A percentile compares a stretch with the other conserved stretches of the same genome.
phyloP scores from a whole-genome alignment of 2,888 invertebrate genomes.

The Drosophila hamatofila region DNA sequence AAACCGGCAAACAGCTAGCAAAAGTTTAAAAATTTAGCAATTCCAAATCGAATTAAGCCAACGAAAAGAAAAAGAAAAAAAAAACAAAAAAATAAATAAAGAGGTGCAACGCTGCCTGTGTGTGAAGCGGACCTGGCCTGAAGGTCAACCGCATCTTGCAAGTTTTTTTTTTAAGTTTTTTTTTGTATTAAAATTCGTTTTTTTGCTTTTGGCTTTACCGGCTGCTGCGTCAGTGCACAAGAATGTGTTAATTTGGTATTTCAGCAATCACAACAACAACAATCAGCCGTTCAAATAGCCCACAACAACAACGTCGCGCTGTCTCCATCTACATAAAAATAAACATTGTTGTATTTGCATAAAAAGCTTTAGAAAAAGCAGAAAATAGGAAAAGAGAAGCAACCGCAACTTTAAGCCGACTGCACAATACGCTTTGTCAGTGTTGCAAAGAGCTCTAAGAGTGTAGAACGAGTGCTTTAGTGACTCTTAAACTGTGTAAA shows the following conservation, averaged over 20 bases:
- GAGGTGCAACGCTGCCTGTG: slow-evolving; percentile 8
- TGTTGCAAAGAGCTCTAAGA: not conserved
- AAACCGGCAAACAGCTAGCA: slow-evolving; percentile 25
- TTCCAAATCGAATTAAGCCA: slow-evolving; percentile 62
- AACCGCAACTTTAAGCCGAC: not conserved
- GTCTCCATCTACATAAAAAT: slow-evolving; percentile 15
- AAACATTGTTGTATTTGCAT: slow-evolving; percentile 59
- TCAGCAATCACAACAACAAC: slow-evolving; percentile 19
- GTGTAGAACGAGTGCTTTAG: not conserved
- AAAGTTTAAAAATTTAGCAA: slow-evolving; percentile 40
- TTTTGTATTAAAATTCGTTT: slow-evolving; percentile 55
- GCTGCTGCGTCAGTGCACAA: slow-evolving; percentile 58
- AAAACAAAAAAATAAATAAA: slow-evolving; percentile 3
- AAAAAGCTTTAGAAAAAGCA: slow-evolving; percentile 33
- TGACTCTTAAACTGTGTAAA: not conserved
- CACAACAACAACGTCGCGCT: slow-evolving; percentile 15
- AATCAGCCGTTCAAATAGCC: slow-evolving; percentile 12
- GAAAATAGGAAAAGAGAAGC: not conserved
- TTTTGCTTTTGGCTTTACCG: slow-evolving; percentile 37
- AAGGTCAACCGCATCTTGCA: slow-evolving; percentile 77
- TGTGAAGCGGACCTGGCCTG: slow-evolving; percentile 34
- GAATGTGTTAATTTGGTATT: slow-evolving; percentile 73
- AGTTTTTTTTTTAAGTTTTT: slow-evolving; percentile 55
- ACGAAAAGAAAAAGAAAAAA: slow-evolving; percentile 20
- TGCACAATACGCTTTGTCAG: slow-evolving; percentile 12